Evolutionary conservation across 2,888 invertebrate species (phyloP).

Genomic region (Lapara coniferarum): DNA sequence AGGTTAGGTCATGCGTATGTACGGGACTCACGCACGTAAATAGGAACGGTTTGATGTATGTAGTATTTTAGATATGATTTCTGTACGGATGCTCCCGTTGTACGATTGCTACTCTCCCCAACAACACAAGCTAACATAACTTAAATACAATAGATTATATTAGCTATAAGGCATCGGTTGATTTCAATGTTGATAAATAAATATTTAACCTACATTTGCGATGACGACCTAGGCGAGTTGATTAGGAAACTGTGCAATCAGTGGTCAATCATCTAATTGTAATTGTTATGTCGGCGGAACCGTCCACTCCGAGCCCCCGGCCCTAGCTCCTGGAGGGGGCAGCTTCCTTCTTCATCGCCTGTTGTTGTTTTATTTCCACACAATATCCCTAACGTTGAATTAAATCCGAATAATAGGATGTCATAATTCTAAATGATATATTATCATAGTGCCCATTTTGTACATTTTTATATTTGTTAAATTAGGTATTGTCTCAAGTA

Average conservation of each 20-base stretch:
- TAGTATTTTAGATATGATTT: too few species aligned
- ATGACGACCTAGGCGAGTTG: constrained; percentile 55
- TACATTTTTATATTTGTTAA: too few species aligned
- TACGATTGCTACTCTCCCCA: too few species aligned
- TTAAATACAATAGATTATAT: too few species aligned
- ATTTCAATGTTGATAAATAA: constrained; percentile 29
- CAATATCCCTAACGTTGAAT: background rate
- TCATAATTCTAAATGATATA: too few species aligned
- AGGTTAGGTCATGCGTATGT: too few species aligned
- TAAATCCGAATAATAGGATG: background rate
- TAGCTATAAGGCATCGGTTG: background rate
- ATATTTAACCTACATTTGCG: constrained; percentile 45
- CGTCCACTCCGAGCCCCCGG: constrained; percentile 67
- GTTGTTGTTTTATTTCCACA: constrained; percentile 30
- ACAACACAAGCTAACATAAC: too few species aligned
- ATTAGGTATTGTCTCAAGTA: too few species aligned
- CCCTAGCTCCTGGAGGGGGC: constrained; percentile 37
- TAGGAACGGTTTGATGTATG: too few species aligned
- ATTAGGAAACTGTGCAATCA: constrained; percentile 81
- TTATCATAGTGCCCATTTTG: too few species aligned
- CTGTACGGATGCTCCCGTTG: too few species aligned
- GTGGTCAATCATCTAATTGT: constrained; percentile 78
- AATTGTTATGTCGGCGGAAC: constrained; percentile 72
- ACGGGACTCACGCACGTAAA: too few species aligned
- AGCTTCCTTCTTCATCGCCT: constrained; percentile 61